Base-by-base conservation (phyloP, 2,113 vertebrate genomes). In the Thermophis baileyi region DNA sequence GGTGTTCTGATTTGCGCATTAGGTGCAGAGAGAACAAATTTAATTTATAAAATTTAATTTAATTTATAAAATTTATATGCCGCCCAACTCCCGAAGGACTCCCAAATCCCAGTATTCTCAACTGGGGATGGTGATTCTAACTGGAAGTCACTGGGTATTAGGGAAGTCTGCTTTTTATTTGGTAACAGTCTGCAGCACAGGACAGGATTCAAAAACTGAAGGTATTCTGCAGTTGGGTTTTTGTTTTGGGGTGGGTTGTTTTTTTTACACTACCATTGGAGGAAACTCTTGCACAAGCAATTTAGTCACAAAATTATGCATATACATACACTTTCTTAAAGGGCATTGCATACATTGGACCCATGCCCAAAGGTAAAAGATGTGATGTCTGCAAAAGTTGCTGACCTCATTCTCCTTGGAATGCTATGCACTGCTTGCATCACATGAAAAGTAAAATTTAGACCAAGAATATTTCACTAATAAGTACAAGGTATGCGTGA, bases 401-500 rank as follows among this genome's bases (percentile, higher is more conserved):
- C n/a, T 63, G 24, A 49, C 47, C 87, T 44, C 69, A 40, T 69
- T 81, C 60, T 92, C 16, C 8, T 74, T 47, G 18, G 55, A 51
- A 25, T 30, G 47, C 3, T 69, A 3, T 40, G 57, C 49, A 92
- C 51, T 0, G 35, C 89, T 94, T 94, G 46, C 22, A 7, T 95
- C 46, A 55, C 90, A 54, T 30, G 86, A 88, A 86, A 94, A 55
- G 30, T 90, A 92, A 90, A 92, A 46, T 50, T 88, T 50, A 88
- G 11, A 55, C 25, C 60, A 27, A 91, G 24, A 25, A 60, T 40
- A 69, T n/a, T 1, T 93, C 2, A 85, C 94, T 16, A 88, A 49
- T 60, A 55, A 0, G 74, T 54, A 57, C 92, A 91, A 94, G n/a
- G 14, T 55, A 74, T 55, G 57, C 5, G 10, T 89, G 44, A 30